Conservation (phyloP, 30 jellyfish, hydroid and myxozoan genomes). For the Mastigias papua region DNA sequence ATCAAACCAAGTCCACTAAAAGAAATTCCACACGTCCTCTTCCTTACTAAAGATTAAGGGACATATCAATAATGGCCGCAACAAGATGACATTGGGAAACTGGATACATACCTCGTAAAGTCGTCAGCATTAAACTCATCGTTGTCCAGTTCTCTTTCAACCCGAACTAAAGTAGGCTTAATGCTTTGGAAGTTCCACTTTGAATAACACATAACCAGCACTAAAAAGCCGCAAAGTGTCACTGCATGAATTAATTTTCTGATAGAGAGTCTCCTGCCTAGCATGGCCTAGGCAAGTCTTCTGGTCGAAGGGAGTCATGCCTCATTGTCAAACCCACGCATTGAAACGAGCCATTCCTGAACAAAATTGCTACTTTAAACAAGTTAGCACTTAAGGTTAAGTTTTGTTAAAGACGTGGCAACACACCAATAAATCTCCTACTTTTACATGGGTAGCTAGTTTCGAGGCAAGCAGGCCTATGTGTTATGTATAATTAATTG, state of each 20-base stretch:
- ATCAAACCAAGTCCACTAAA: no score
- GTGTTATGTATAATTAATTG: constrained; percentile 36
- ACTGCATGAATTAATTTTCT: constrained; percentile 50
- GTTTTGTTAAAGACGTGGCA: not conserved
- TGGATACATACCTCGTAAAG: constrained; percentile 47
- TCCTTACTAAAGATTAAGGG: no score
- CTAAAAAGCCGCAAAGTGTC: constrained; percentile 34
- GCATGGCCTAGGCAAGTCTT: constrained; percentile 78
- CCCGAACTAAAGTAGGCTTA: constrained; percentile 23
- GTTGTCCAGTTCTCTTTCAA: constrained; percentile 42
- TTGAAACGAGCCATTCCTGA: not conserved
- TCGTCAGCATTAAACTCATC: constrained; percentile 54
- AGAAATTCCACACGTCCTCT: no score
- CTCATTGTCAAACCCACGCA: constrained; percentile 39
- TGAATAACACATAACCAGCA: constrained; percentile 51
- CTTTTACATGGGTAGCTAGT: constrained; percentile 6
- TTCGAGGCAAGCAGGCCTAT: constrained; percentile 38
- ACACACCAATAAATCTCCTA: not conserved
- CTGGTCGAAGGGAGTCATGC: constrained; percentile 35
- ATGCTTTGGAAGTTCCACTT: constrained; percentile 18
- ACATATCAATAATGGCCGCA: no score
- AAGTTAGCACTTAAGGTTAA: not conserved
- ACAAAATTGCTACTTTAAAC: not conserved
- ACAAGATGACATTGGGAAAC: not conserved
- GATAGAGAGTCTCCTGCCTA: constrained; percentile 81